A percentile compares a stretch with the other conserved stretches of the same genome.
Conservation (phyloP, 2,113 vertebrate genomes). For the Suncus etruscus region DNA sequence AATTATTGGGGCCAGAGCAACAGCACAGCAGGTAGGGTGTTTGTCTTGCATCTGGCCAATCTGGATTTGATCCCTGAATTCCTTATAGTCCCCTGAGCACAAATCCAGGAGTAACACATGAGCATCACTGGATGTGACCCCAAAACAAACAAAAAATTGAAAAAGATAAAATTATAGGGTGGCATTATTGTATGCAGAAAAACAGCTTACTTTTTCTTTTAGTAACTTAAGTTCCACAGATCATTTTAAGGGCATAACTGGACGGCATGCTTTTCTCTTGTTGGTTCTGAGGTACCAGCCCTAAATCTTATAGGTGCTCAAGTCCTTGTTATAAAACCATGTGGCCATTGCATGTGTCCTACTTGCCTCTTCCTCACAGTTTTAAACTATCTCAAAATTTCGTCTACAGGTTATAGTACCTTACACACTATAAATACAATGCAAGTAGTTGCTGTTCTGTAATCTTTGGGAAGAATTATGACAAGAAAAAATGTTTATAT, state of each 20-base stretch:
- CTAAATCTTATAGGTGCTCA: not conserved
- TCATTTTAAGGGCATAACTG: slow-evolving; percentile 13
- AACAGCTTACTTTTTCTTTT: not conserved
- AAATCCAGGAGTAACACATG: no score
- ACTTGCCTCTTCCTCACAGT: not conserved
- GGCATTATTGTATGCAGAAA: not conserved
- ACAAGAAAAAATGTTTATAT: not conserved
- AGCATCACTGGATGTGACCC: no score
- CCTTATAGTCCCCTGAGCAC: no score
- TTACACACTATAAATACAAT: not conserved
- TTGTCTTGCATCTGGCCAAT: no score
- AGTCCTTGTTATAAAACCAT: not conserved
- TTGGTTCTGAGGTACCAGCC: not conserved
- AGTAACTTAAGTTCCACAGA: slow-evolving; percentile 6
- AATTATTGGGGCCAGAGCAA: not conserved
- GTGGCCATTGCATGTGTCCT: not conserved
- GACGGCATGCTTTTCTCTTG: not conserved
- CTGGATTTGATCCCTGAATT: no score
- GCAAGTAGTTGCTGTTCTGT: not conserved
- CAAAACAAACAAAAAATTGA: no score
- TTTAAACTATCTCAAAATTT: not conserved
- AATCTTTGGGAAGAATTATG: not conserved
- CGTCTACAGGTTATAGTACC: not conserved
- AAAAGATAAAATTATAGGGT: no score
- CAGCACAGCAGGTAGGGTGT: no score